Conservation (phyloP, 2,797 vertebrate species). For the Tokudaia tokunoshimensis region DNA sequence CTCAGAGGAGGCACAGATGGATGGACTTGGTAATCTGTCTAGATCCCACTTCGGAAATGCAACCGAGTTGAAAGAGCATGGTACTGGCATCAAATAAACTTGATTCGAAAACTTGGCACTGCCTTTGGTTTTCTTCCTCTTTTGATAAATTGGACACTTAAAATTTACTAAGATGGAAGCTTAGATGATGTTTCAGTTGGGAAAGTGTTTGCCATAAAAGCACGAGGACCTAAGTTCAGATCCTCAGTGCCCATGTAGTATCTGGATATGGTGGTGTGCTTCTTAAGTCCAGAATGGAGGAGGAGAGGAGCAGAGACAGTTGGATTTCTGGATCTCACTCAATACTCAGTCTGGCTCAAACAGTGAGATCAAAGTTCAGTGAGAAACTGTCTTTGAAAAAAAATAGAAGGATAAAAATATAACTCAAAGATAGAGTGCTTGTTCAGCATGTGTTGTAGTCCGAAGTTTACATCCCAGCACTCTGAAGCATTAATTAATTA, state of each 20-base stretch:
- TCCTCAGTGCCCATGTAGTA: not conserved
- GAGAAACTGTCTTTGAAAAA: not conserved
- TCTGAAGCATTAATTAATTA: not conserved
- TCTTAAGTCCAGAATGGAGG: not conserved
- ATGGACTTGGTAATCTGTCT: not conserved
- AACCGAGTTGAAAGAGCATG: not conserved
- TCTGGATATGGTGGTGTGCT: not conserved
- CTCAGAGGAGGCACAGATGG: not conserved
- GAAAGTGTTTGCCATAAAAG: not conserved
- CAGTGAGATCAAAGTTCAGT: not conserved
- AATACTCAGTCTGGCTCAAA: not conserved
- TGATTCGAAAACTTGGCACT: not conserved
- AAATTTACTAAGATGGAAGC: not conserved
- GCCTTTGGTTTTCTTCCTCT: not conserved
- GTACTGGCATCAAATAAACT: not conserved
- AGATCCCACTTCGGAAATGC: not conserved
- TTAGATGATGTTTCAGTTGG: not conserved
- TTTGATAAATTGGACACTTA: slow-evolving; percentile 20
- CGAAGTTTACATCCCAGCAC: not conserved
- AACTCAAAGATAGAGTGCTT: not conserved
- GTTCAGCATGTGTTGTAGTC: not conserved
- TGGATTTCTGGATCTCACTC: not conserved
- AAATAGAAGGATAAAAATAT: too few species aligned
- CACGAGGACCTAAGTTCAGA: not conserved
- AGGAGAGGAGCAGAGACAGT: too few species aligned